These are phyloP conservation scores for Bucco capensis DNA, from an alignment of 2,113 vertebrate species.

Conservation along the genomic window DNA sequence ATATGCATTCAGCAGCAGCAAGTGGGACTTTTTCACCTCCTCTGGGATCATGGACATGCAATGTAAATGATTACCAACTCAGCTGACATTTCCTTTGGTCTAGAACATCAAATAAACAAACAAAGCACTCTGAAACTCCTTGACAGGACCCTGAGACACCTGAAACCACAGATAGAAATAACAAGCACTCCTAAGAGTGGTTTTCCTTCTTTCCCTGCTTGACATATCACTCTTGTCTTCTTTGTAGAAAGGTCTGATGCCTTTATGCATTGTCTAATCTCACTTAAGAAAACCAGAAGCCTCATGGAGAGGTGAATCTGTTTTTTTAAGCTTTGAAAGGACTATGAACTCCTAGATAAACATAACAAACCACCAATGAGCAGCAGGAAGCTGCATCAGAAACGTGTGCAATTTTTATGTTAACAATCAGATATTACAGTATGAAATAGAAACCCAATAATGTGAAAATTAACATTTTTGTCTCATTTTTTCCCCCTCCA, in stretches of 20 bases:
- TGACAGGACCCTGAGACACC: neutral
- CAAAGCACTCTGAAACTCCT: neutral
- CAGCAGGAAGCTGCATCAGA: neutral
- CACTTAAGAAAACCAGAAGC: neutral
- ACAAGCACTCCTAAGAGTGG: slow-evolving; percentile 13
- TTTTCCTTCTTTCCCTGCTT: neutral
- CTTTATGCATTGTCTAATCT: neutral
- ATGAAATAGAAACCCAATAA: neutral
- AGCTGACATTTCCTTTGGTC: neutral
- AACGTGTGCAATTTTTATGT: neutral
- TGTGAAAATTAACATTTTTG: neutral
- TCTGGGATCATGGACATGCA: neutral
- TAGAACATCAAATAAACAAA: neutral
- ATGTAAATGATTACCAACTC: neutral
- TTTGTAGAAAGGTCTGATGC: neutral
- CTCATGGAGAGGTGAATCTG: neutral
- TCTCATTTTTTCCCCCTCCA: neutral
- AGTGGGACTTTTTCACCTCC: neutral
- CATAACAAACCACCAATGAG: neutral
- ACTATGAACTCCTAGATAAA: neutral
- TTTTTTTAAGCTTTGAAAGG: neutral
- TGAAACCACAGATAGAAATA: slow-evolving; percentile 5
- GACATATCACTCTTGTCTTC: neutral
- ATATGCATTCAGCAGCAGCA: neutral
- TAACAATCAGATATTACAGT: neutral